Conservation (phyloP, 30 jellyfish, hydroid and myxozoan genomes). For the Cassiopea andromeda region DNA sequence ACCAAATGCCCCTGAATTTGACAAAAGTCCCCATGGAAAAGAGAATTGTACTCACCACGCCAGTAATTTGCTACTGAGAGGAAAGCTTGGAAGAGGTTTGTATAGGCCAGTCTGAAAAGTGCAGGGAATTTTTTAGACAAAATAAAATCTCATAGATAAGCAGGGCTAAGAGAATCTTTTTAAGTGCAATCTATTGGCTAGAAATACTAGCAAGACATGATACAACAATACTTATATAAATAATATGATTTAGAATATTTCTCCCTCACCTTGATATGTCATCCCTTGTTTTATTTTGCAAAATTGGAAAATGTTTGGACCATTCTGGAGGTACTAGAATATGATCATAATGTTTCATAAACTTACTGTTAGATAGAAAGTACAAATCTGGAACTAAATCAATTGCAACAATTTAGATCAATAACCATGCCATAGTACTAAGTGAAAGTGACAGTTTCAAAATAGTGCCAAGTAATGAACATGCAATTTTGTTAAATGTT, state of each 20-base stretch:
- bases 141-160: no score
- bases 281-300: constrained; percentile 68
- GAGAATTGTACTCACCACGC: constrained; percentile 77
- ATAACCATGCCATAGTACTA: no score
- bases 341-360: background rate
- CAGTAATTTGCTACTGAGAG: constrained; percentile 93
- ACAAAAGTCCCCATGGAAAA: background rate
- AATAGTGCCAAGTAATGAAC: no score
- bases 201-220: no score
- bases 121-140: background rate
- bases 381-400: no score
- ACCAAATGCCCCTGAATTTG: no score
- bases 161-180: no score
- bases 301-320: constrained; percentile 56
- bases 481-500: no score
- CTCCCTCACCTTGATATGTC: constrained; percentile 50
- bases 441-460: no score
- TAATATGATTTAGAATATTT: background rate
- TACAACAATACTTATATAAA: background rate
- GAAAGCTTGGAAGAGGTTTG: constrained; percentile 77
- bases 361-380: background rate
- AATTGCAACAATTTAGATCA: no score
- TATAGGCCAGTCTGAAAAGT: constrained; percentile 72
- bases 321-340: constrained; percentile 66
- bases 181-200: no score